Percentiles rank a stretch among this genome's conserved stretches.
phyloP scores from a whole-genome alignment of 2,797 vertebrate species.

The Hippoglossus hippoglossus region DNA sequence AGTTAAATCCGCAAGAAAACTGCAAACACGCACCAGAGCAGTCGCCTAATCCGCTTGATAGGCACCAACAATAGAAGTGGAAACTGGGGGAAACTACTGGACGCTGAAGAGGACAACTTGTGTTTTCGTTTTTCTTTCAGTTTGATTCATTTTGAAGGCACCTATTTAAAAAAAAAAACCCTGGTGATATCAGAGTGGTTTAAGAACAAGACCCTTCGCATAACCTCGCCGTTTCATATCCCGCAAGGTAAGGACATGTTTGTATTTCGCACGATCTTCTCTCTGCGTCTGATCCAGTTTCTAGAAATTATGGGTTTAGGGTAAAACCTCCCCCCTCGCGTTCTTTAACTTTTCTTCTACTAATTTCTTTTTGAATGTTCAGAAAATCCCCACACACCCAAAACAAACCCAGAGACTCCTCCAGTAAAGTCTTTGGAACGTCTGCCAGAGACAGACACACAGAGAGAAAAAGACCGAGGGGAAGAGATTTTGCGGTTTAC shows the following conservation, averaged over 20 bases:
- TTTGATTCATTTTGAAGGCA: slow-evolving; percentile 28
- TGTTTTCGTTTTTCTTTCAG: slow-evolving; percentile 36
- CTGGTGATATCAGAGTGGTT: slow-evolving; percentile 43
- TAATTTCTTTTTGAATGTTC: too few relatives aligned
- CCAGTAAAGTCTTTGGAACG: slow-evolving; percentile 70
- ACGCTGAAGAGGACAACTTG: slow-evolving; percentile 72
- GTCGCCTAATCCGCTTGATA: slow-evolving; percentile 69
- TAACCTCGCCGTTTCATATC: slow-evolving; percentile 37
- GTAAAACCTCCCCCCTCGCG: neutral
- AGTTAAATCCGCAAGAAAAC: slow-evolving; percentile 77
- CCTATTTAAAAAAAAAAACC: neutral
- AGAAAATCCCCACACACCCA: too few relatives aligned
- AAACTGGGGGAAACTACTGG: slow-evolving; percentile 75
- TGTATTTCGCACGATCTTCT: neutral
- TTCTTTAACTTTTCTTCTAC: slow-evolving; percentile 32
- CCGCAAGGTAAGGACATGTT: slow-evolving; percentile 68
- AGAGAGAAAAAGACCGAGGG: slow-evolving; percentile 33
- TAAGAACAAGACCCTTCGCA: slow-evolving; percentile 47
- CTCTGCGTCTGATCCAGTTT: neutral
- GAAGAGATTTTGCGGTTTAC: slow-evolving; percentile 75
- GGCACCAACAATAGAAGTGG: slow-evolving; percentile 61
- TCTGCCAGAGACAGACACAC: slow-evolving; percentile 57
- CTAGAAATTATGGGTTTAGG: neutral
- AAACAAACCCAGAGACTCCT: too few relatives aligned
- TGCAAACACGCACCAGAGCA: slow-evolving; percentile 73